Conservation (phyloP, 92 coral and sea anemone genomes). For the Muricea muricata region DNA sequence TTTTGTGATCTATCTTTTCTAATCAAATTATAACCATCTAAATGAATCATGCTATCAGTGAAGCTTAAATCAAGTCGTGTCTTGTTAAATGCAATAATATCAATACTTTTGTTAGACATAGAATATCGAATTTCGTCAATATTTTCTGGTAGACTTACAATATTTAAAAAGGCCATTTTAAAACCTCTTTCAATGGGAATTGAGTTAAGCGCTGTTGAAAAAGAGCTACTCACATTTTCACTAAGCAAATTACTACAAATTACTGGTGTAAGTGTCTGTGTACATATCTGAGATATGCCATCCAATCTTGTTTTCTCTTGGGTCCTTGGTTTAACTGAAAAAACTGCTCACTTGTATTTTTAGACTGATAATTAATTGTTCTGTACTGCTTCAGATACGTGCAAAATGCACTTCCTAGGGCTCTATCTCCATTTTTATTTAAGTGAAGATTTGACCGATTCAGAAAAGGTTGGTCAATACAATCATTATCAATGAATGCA, state of each 20-base stretch:
- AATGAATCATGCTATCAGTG: neutral
- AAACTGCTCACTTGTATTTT: neutral
- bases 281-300: neutral
- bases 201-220: neutral
- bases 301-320: conserved; percentile 1
- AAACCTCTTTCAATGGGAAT: conserved; percentile 23
- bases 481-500: neutral
- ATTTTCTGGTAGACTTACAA: neutral
- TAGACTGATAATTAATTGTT: no score
- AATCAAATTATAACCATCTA: neutral
- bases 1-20: conserved; percentile 10
- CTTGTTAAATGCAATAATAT: neutral
- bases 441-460: neutral
- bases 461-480: neutral
- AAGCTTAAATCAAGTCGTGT: neutral
- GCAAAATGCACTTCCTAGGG: conserved; percentile 2
- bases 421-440: neutral
- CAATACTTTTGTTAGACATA: neutral
- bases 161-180: neutral
- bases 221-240: conserved; percentile 9
- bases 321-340: neutral
- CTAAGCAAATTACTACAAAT: neutral
- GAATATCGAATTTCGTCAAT: conserved; percentile 7
- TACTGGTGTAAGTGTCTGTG: neutral
- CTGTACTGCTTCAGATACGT: neutral